phyloP scores from a whole-genome alignment of 2,113 vertebrate genomes.

The Gambusia affinis region DNA sequence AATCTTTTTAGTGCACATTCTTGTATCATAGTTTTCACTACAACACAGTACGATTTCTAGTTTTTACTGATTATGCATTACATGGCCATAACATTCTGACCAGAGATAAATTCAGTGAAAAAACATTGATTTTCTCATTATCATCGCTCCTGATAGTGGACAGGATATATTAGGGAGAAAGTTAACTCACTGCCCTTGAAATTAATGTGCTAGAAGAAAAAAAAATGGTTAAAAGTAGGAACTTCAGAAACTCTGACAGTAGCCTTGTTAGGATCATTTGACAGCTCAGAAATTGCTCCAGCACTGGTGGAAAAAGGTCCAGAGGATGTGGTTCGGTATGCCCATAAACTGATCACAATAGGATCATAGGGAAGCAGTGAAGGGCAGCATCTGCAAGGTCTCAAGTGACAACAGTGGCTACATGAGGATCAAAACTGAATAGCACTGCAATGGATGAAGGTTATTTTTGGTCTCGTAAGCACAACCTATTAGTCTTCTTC shows the following conservation, averaged over 20 bases:
- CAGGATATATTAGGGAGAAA: background rate
- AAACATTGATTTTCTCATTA: background rate
- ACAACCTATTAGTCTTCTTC: background rate
- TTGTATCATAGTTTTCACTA: background rate
- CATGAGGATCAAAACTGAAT: background rate
- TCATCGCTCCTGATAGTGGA: background rate
- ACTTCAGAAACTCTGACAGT: background rate
- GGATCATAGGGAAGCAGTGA: too few species aligned
- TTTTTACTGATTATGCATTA: background rate
- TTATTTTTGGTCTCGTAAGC: background rate
- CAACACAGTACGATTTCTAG: fast-evolving
- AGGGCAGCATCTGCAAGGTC: background rate
- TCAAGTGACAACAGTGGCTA: background rate
- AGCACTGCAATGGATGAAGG: background rate
- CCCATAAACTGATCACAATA: too few species aligned
- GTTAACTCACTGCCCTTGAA: background rate
- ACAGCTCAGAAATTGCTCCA: background rate
- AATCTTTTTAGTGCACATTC: background rate
- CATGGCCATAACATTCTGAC: background rate
- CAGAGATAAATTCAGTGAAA: background rate
- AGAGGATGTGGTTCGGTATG: background rate
- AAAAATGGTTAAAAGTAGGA: background rate
- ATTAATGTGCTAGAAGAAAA: background rate
- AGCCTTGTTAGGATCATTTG: background rate
- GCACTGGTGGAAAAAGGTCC: too few species aligned